Base-by-base conservation (phyloP, 2,888 invertebrate genomes). In the Hirtodrosophila confusa region DNA sequence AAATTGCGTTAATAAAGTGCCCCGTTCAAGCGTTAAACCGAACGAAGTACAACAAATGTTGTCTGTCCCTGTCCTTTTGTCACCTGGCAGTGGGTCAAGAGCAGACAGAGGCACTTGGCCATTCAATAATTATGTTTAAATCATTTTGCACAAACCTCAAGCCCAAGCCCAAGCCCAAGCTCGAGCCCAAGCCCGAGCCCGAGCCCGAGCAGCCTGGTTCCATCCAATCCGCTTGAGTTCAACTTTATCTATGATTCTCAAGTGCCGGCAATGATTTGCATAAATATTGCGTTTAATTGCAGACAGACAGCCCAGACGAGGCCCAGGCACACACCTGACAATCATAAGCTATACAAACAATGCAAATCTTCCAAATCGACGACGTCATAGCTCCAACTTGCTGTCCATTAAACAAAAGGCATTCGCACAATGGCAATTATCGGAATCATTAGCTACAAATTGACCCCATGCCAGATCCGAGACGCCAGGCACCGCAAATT, bases 341-440 rank as follows among this genome's bases (percentile, higher is more conserved):
- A 64, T 82, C 77, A 78, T 85, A 85, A 87, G 64, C 50, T 37
- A 47, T 35, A 45, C 60, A 58, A 75, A 63, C 75, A 73, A 69
- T 69, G 53, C 56, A 45, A 61, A 55, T 39, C 41, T 45, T 55
- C 11, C 31, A n/a, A 50, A 56, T 31, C 43, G 8, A 37, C 53
- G 47, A 43, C 51, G 63, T 69, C 62, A 45, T 27, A 53, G 57
- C 29, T 48, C 65, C 61, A 58, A 43, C 53, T 73, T 41, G 53
- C 55, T 64, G 33, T 64, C 72, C 67, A 60, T 73, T 70, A 50
- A 65, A 66, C 69, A 65, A 72, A 55, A 72, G 50, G 51, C 53
- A 78, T 84, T 82, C 86, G 66, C 69, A 82, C 86, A 88, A 88
- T 76, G 84, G 80, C 82, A 86, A 88, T 82, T 82, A 82, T 82